Base-by-base conservation (phyloP, 2,888 invertebrate species). In the Hydrotaea diabolus region DNA sequence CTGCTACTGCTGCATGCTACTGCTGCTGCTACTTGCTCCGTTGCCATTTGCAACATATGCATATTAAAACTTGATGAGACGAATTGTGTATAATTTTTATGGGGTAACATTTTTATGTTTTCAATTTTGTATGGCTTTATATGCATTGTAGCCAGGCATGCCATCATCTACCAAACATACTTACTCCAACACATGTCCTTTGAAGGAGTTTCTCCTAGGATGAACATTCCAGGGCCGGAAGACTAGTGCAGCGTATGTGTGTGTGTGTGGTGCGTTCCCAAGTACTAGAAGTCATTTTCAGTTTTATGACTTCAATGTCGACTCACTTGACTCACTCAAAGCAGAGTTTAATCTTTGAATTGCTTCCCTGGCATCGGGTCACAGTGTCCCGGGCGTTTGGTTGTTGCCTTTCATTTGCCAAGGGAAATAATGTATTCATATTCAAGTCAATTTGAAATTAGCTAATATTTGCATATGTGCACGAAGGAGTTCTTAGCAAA, bases 61-160 rank as follows among this genome's bases (percentile, higher is more conserved):
- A 77, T 66, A 77, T 83, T 83, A 77, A 73, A 77, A 57, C 55
- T 80, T 77, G 59, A 83, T 74, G 77, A 66, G 73, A 43, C 2
- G 13, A 77, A 71, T 80, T 75, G 74, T 81, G 77, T 81, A 75
- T 75, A 84, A 81, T 81, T 84, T 81, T 71, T 59, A 78, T 80
- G 74, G 69, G 23, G 5, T 26, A 5, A 36, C 80, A 74, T 36
- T 80, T 75, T 81, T 76, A 78, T 64, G 78, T 75, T 75, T 78
- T 76, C 71, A 66, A 80, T 66, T 66, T 66, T 64, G 66, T 43
- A 19, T 43, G 66, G 39, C 59, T 26, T 59, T 26, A 5, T 49
- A 15, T 59, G 23, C 59, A 59, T 59, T 59, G 59, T 59, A 21
- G 4, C 53, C n/a, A n/a, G 7, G 31, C 62, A 62, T 26, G 43